phyloP scores from a whole-genome alignment of 2,113 vertebrate species.

The Hyla sarda region DNA sequence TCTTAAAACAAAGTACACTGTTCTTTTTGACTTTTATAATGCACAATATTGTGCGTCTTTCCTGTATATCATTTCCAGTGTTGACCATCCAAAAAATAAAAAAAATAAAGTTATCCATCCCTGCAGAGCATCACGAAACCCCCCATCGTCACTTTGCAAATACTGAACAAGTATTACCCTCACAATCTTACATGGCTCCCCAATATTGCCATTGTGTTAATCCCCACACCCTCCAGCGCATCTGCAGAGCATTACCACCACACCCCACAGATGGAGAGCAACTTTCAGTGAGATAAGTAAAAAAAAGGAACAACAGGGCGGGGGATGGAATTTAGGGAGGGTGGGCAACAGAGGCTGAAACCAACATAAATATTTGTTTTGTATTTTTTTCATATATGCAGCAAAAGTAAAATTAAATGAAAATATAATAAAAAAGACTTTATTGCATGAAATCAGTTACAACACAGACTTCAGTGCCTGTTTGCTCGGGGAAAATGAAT shows the following conservation, averaged over 20 bases:
- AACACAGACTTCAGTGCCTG: constrained; percentile 60
- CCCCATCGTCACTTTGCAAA: constrained; percentile 39
- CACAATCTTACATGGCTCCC: constrained; percentile 19
- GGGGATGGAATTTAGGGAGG: neutral
- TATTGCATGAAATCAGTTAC: constrained; percentile 61
- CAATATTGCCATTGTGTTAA: constrained; percentile 6
- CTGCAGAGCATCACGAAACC: constrained; percentile 55
- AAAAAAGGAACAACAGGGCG: neutral
- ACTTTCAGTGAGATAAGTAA: neutral
- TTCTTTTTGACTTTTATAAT: neutral
- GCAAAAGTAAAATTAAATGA: constrained; percentile 57
- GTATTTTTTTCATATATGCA: constrained; percentile 25
- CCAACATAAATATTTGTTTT: constrained; percentile 29
- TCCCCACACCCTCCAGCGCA: constrained; percentile 10
- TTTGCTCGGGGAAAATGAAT: constrained; percentile 16
- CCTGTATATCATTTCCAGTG: neutral
- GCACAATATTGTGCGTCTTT: neutral
- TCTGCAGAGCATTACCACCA: constrained; percentile 33
- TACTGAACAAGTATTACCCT: constrained; percentile 54
- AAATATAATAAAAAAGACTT: constrained; percentile 60
- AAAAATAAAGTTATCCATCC: neutral
- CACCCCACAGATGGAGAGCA: neutral
- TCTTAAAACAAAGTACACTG: neutral
- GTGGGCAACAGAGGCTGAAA: constrained; percentile 32
- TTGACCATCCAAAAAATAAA: neutral